Conservation (phyloP, 23 tunicate species). For the Styela plicata region DNA sequence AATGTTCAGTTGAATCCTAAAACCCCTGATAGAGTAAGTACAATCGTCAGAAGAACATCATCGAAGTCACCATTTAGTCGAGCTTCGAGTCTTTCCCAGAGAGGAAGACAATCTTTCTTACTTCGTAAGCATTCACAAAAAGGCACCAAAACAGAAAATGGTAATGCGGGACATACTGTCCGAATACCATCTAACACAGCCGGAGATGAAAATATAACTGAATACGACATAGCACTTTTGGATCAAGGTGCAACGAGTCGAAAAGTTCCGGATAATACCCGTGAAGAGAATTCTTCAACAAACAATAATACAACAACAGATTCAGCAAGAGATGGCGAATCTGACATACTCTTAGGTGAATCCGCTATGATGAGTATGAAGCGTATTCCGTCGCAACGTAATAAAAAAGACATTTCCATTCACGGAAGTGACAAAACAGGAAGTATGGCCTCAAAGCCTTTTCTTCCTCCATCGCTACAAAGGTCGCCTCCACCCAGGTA, state of each 20-base stretch:
- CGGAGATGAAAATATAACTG: not conserved
- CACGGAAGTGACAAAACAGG: not conserved
- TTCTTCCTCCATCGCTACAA: not conserved
- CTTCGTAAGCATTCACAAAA: slow-evolving; percentile 16
- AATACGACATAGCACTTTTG: not conserved
- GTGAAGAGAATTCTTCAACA: not conserved
- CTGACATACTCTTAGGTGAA: slow-evolving; percentile 18
- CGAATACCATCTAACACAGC: too few relatives aligned
- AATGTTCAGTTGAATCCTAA: not conserved
- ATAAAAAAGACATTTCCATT: not conserved
- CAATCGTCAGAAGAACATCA: not conserved
- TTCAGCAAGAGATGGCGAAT: slow-evolving; percentile 11
- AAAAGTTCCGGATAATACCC: not conserved
- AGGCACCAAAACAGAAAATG: not conserved
- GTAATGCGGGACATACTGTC: not conserved
- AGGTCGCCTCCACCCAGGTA: slow-evolving; percentile 29
- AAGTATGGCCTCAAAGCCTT: not conserved
- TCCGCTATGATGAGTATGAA: slow-evolving; percentile 33
- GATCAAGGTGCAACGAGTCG: not conserved
- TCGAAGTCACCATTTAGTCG: slow-evolving; percentile 63
- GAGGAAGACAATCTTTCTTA: slow-evolving; percentile 72
- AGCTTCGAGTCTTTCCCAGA: slow-evolving; percentile 51
- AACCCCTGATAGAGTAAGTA: not conserved
- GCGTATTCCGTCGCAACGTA: not conserved
- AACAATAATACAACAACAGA: not conserved